Percentiles rank a stretch among this genome's conserved stretches.
phyloP scores from a whole-genome alignment of 2,888 invertebrate species.

The Megastigmus dorsalis region DNA sequence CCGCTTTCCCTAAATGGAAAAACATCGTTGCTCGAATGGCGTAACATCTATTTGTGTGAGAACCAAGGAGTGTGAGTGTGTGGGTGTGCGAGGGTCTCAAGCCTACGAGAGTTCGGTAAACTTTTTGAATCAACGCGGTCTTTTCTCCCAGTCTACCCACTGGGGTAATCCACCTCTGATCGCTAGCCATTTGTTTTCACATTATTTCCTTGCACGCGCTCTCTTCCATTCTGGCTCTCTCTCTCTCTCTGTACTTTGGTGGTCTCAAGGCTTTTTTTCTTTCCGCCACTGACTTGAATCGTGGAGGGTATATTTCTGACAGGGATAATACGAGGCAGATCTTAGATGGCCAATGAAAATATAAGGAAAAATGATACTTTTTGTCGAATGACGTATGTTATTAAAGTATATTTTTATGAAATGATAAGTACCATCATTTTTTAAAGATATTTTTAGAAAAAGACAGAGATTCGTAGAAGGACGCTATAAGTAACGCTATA shows the following conservation, averaged over 20 bases:
- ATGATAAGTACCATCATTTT: too few relatives aligned
- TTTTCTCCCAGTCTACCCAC: conserved; percentile 34
- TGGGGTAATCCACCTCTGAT: conserved; percentile 57
- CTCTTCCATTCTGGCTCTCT: background rate
- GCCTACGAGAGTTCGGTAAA: conserved; percentile 59
- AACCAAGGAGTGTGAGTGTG: background rate
- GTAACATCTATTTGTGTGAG: conserved; percentile 52
- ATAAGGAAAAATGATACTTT: background rate
- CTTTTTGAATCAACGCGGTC: conserved; percentile 62
- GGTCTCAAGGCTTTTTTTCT: background rate
- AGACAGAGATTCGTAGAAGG: too few relatives aligned
- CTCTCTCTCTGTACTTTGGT: background rate
- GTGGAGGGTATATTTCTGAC: background rate
- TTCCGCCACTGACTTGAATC: background rate
- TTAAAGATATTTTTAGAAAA: too few relatives aligned
- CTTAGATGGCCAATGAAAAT: conserved; percentile 32
- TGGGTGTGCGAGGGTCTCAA: conserved; percentile 15
- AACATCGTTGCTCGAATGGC: conserved; percentile 58
- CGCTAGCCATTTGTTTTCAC: conserved; percentile 57
- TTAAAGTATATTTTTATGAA: background rate
- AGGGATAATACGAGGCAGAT: conserved; percentile 7
- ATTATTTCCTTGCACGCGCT: conserved; percentile 52
- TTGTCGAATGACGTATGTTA: background rate
- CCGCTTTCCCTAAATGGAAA: conserved; percentile 60
- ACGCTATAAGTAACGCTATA: too few relatives aligned